Conservation (phyloP, 2,888 invertebrate species). For the Melipona beecheii region DNA sequence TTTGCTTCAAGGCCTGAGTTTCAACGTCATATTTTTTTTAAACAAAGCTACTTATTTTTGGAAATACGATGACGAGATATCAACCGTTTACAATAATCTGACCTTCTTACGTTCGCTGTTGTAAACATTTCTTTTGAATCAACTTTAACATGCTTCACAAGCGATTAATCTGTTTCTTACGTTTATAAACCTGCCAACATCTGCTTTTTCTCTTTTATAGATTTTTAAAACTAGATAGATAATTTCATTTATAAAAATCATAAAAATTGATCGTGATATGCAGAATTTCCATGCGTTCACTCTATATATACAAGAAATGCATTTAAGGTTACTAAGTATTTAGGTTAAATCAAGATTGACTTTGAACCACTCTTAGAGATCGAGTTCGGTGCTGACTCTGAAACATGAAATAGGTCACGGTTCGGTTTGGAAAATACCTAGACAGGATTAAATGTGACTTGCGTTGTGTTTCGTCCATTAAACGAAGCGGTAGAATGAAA, state of each 20-base stretch:
- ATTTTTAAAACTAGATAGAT: neutral
- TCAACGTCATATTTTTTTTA: neutral
- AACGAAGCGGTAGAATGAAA: neutral
- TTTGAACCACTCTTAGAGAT: constrained; percentile 29
- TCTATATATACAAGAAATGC: neutral
- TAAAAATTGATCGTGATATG: neutral
- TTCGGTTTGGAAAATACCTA: constrained; percentile 25
- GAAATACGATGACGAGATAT: neutral
- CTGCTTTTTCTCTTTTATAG: neutral
- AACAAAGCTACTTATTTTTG: neutral
- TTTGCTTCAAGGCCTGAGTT: neutral
- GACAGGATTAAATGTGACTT: constrained; percentile 25
- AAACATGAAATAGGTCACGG: constrained; percentile 32
- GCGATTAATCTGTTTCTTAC: neutral
- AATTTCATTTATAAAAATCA: neutral
- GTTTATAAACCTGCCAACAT: neutral
- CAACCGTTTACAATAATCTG: neutral
- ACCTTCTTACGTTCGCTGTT: neutral
- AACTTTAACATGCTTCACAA: neutral
- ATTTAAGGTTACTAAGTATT: constrained; percentile 17
- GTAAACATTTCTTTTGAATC: constrained; percentile 11
- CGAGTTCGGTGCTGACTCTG: constrained; percentile 4
- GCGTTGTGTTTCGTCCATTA: constrained; percentile 11
- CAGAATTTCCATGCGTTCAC: neutral
- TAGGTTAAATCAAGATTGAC: constrained; percentile 46